These are phyloP conservation scores for Tympanoctomys barrerae DNA, from an alignment of 2,797 vertebrate genomes.

Conservation along the genomic window DNA sequence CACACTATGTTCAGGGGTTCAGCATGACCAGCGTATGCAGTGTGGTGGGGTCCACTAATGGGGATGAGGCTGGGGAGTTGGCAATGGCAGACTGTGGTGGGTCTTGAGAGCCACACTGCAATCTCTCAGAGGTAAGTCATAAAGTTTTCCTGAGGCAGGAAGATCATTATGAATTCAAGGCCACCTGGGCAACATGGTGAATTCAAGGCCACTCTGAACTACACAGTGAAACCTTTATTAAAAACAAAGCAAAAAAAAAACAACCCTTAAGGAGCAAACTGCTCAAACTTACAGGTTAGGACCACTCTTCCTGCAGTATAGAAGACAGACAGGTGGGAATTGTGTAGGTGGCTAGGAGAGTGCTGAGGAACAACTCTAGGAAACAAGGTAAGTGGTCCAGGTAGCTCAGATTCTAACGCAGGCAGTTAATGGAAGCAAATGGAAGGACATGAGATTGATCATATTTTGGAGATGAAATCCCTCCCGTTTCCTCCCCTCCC, in stretches of 20 bases:
- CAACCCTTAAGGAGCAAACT: not conserved
- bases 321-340: not conserved
- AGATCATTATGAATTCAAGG: no score
- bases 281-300: not conserved
- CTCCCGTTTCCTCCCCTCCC: not conserved
- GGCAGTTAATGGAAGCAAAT: not conserved
- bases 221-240: no score
- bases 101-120: not conserved
- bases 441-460: not conserved
- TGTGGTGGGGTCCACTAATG: accelerated
- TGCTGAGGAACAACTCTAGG: no score
- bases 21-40: not conserved
- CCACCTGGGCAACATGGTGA: no score
- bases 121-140: not conserved
- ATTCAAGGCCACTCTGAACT: no score
- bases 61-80: not conserved
- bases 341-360: not conserved
- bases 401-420: not conserved
- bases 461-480: not conserved
- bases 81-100: not conserved
- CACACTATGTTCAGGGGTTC: not conserved
- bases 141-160: no score
- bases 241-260: no score
- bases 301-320: not conserved
- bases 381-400: not conserved